phyloP scores from a whole-genome alignment of 2,113 vertebrate species.

The Nothobranchius kuhntae region DNA sequence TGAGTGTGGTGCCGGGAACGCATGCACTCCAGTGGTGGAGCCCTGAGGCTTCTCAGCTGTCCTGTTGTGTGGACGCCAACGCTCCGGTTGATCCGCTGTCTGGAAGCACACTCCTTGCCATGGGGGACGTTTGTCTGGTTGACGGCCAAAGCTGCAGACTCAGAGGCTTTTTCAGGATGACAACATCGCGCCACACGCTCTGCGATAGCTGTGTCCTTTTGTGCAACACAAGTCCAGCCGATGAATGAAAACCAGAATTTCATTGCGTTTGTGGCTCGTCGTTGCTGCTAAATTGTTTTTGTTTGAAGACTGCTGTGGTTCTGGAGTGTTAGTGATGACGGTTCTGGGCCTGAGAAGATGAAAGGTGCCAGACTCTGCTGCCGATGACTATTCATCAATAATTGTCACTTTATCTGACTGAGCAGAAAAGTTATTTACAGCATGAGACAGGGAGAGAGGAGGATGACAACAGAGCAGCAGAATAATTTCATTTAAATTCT shows the following conservation, averaged over 20 bases:
- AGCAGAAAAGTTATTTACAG: conserved; percentile 39
- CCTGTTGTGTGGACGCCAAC: conserved; percentile 34
- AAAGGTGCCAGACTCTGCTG: conserved; percentile 13
- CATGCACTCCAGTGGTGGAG: conserved; percentile 30
- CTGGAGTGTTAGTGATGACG: conserved; percentile 18
- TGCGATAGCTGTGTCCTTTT: conserved; percentile 6
- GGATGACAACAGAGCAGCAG: conserved; percentile 34
- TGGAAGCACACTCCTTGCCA: conserved; percentile 49
- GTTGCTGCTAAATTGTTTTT: background rate
- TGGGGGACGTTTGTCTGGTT: conserved; percentile 37
- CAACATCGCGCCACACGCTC: conserved; percentile 12
- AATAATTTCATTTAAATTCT: conserved; percentile 38
- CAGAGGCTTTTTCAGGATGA: conserved; percentile 38
- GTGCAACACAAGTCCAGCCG: conserved; percentile 1
- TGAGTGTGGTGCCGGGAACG: conserved; percentile 3
- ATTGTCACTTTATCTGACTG: conserved; percentile 34
- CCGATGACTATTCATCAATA: conserved; percentile 48
- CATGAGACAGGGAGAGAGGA: conserved; percentile 19
- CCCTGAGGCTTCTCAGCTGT: conserved; percentile 50
- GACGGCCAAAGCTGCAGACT: conserved; percentile 46
- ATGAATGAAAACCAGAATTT: background rate
- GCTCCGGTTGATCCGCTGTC: conserved; percentile 27
- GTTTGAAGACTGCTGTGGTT: background rate
- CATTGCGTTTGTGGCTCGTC: background rate
- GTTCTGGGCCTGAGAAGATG: conserved; percentile 20